Conservation (phyloP, 2,113 vertebrate species). For the Phalacrocorax carbo region DNA sequence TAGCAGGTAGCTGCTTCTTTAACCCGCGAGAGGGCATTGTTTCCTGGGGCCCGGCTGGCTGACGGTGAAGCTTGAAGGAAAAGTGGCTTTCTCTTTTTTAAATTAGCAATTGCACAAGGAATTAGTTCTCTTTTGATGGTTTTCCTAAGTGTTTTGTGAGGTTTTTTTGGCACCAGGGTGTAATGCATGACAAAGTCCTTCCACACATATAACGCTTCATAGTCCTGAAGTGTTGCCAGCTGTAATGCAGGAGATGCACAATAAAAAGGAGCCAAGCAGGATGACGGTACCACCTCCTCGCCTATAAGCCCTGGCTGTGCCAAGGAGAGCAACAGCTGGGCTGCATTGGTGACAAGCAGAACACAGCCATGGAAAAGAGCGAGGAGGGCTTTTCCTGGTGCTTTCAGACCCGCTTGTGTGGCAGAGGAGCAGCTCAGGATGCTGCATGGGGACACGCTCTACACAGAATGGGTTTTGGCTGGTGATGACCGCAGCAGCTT, state of each 20-base stretch:
- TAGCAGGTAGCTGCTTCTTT: background rate
- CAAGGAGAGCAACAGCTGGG: background rate
- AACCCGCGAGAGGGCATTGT: constrained; percentile 41
- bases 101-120: rapidly evolving
- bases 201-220: background rate
- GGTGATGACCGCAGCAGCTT: background rate
- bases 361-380: background rate
- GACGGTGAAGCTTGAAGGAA: rapidly evolving
- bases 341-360: rapidly evolving
- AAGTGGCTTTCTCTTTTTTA: background rate
- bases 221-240: rapidly evolving
- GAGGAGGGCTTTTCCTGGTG: background rate
- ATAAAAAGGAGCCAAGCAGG: background rate
- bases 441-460: rapidly evolving
- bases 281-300: too few species aligned
- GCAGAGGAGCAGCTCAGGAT: background rate
- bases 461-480: too few species aligned
- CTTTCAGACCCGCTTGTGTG: background rate
- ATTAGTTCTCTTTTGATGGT: background rate
- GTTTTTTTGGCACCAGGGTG: rapidly evolving
- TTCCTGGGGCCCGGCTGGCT: background rate
- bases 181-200: background rate
- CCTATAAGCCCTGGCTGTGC: background rate
- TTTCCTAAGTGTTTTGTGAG: background rate
- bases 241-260: rapidly evolving